Conservation (phyloP, 1,140 invertebrate genomes). For the Tribolium madens region DNA sequence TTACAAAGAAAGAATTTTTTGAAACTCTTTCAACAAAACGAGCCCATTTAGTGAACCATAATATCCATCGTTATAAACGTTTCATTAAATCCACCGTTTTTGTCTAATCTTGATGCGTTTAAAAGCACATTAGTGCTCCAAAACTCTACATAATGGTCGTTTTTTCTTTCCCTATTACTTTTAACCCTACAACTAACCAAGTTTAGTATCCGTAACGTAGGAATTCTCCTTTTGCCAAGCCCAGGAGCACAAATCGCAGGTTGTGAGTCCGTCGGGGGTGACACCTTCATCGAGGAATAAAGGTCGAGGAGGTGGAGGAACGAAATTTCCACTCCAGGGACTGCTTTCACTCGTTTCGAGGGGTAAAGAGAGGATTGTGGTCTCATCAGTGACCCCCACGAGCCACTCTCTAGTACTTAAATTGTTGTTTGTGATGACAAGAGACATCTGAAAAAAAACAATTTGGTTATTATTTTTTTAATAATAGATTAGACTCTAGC, state of each 20-base stretch:
- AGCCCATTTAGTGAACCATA: neutral
- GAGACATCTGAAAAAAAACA: constrained; percentile 22
- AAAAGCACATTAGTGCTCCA: neutral
- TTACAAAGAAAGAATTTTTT: no score
- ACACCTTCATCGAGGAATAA: constrained; percentile 71
- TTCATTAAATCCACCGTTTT: neutral
- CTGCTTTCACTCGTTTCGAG: constrained; percentile 73
- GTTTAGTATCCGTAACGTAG: constrained; percentile 50
- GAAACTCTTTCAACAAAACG: no score
- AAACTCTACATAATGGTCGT: neutral
- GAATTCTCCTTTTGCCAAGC: constrained; percentile 65
- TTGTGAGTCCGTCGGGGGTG: constrained; percentile 74
- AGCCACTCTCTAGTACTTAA: constrained; percentile 23
- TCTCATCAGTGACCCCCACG: neutral
- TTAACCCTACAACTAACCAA: constrained; percentile 37
- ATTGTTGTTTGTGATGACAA: constrained; percentile 25
- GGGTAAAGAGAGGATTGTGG: constrained; percentile 66
- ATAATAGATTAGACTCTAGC: neutral
- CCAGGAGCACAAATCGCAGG: constrained; percentile 79
- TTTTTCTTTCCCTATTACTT: neutral
- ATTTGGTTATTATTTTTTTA: neutral
- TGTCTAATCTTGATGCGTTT: neutral
- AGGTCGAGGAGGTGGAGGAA: constrained; percentile 76
- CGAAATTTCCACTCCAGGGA: constrained; percentile 74
- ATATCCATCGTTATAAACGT: neutral